Conservation (phyloP, 2,888 invertebrate species). For the Hydrotaea cyrtoneurina region DNA sequence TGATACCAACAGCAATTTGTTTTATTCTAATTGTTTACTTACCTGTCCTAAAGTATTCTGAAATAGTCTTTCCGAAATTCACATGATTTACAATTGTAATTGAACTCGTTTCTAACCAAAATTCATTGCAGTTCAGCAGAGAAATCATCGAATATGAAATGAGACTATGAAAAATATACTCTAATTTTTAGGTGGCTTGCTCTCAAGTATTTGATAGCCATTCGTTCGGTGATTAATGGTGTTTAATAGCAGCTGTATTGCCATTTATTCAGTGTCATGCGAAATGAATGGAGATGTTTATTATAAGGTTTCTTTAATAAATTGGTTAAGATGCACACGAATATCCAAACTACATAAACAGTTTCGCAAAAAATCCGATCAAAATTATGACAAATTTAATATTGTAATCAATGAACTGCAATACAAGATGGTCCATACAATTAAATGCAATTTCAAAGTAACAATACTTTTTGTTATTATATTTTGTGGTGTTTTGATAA, state of each 20-base stretch:
- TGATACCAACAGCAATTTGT: constrained; percentile 22
- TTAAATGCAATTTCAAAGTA: too few relatives aligned
- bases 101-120: constrained; percentile 22
- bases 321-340: background rate
- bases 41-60: background rate
- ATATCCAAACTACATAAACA: background rate
- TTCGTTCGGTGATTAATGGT: background rate
- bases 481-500: too few relatives aligned
- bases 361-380: background rate
- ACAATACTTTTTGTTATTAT: too few relatives aligned
- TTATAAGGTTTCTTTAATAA: constrained; percentile 27
- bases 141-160: constrained; percentile 6
- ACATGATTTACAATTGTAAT: background rate
- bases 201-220: constrained; percentile 29
- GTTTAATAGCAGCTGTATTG: background rate
- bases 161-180: background rate
- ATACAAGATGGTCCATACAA: too few relatives aligned
- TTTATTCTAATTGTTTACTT: constrained; percentile 22
- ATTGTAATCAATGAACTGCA: background rate
- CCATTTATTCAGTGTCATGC: constrained; percentile 4
- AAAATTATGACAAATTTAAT: background rate
- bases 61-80: constrained; percentile 4
- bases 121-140: constrained; percentile 22
- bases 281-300: background rate
- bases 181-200: background rate